A percentile compares a stretch with the other conserved stretches of the same genome.
Evolutionary conservation across 1,140 invertebrate species (phyloP).

Genomic region (Sesamia nonagrioides): DNA sequence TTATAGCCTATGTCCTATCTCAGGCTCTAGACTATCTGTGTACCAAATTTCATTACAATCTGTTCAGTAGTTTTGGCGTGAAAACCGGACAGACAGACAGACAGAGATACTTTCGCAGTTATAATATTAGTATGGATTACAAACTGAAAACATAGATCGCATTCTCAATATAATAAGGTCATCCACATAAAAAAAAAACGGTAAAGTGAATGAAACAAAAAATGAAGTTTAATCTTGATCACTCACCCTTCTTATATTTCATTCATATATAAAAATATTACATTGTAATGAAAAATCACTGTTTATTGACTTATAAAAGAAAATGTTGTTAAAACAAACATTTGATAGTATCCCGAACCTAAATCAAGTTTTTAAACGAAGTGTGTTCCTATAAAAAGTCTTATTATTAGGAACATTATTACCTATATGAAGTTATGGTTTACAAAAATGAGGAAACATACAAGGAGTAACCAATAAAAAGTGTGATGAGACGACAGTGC

Average conservation of each 20-base stretch:
- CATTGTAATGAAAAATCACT: background rate
- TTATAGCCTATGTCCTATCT: too few species aligned
- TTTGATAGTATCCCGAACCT: background rate
- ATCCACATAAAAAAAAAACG: background rate
- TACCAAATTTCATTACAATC: too few species aligned
- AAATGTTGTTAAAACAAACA: background rate
- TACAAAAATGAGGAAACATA: background rate
- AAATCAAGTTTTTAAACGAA: background rate
- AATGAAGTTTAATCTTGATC: background rate
- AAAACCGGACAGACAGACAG: too few species aligned
- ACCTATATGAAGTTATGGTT: slow-evolving; percentile 8
- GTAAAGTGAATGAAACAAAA: background rate
- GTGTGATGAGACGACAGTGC: slow-evolving; percentile 44
- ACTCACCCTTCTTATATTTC: background rate
- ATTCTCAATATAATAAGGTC: background rate
- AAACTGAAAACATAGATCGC: too few species aligned
- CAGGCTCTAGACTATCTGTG: too few species aligned
- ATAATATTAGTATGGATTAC: too few species aligned
- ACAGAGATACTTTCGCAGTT: too few species aligned
- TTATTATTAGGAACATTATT: background rate
- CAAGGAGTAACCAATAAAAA: slow-evolving; percentile 3
- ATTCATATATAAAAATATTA: background rate
- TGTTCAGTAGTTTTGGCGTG: too few species aligned
- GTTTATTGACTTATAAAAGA: background rate
- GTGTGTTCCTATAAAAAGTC: background rate